Evolutionary conservation across 2,888 invertebrate genomes (phyloP), one percentile per base, ranked within the genome.

Genomic region (Prenolepis imparis): DNA sequence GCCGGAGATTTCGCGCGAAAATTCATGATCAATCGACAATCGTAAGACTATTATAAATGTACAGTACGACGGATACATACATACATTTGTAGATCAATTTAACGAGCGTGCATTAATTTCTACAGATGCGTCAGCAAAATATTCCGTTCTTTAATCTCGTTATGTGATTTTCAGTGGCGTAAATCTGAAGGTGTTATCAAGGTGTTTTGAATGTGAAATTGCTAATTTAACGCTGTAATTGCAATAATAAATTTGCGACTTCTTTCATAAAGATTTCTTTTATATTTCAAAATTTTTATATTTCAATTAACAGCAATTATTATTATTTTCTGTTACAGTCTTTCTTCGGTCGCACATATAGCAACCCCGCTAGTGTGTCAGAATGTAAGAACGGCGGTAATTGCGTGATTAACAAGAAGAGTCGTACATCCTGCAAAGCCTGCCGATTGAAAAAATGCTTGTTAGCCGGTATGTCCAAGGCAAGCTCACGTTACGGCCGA

Each of bases 381-480:
- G 97, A 98, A 21, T 98, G 98, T 96, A 98, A 98, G 95, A 98
- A 98, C 95, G 98, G 98, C 93, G 98, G 98, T 9, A 97, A 97
- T 91, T 98, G 98, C 95, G 97, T 98, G 91, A 98, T 98, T 94
- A 98, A 98, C 95, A 98, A 98, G 95, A 98, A 98, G 95, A 98
- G 98, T 95, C 96, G 98, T 82, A 98, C 98, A 4, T 98, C 98
- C 1, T 98, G 98, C 95, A 98, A 98, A 94, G 98, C 98, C 2
- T 98, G 98, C 94, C 96, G 98, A 6, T 95, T 98, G 91, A 96
- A 98, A 88, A 98, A 98, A 95, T 98, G 98, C 92, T 96, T 98
- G 15, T 95, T 97, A 88, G 98, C 98, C 61, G 98, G 98, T 78
- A 98, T 98, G 98, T 98, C 98, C 32, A 98, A 98, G 95, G 98